Percentiles rank a stretch among this genome's conserved stretches.
phyloP scores from a whole-genome alignment of 37 sponge, comb jelly and placozoan species.

The Spongilla lacustris region DNA sequence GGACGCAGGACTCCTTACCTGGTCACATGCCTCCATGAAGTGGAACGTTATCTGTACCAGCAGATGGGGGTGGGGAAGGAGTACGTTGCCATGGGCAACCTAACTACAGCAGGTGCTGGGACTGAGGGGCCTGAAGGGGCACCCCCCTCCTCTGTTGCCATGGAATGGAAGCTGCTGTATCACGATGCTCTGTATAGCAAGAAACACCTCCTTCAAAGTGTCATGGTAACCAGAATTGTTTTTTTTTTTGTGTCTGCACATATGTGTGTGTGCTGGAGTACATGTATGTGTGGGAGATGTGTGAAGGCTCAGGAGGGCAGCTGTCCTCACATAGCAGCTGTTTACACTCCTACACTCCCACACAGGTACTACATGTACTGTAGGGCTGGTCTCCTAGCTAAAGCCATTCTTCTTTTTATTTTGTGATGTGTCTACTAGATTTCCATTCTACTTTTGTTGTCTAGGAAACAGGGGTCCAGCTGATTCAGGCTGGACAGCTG shows the following conservation, averaged over 20 bases:
- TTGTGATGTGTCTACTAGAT: slow-evolving; percentile 1
- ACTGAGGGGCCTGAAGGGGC: no score
- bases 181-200: slow-evolving; percentile 46
- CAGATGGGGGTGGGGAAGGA: neutral
- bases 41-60: slow-evolving; percentile 62
- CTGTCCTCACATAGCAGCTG: no score
- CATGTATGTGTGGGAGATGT: no score
- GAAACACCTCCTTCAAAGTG: slow-evolving; percentile 73
- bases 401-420: no score
- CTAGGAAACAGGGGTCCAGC: slow-evolving; percentile 69
- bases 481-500: slow-evolving; percentile 64
- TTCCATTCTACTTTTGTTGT: neutral
- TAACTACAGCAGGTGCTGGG: neutral
- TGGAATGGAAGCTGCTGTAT: slow-evolving; percentile 65
- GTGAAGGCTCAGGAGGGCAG: neutral
- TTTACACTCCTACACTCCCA: no score
- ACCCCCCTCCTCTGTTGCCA: neutral
- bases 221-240: no score
- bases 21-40: slow-evolving; percentile 65
- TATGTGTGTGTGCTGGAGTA: no score
- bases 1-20: slow-evolving; percentile 56
- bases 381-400: neutral
- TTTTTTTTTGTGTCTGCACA: no score
- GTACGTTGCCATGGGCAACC: neutral
- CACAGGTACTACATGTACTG: neutral